Evolutionary conservation across 2,888 invertebrate species (phyloP), one percentile per base, ranked within the genome.

Genomic region (Scelioninae gen. 2): DNA sequence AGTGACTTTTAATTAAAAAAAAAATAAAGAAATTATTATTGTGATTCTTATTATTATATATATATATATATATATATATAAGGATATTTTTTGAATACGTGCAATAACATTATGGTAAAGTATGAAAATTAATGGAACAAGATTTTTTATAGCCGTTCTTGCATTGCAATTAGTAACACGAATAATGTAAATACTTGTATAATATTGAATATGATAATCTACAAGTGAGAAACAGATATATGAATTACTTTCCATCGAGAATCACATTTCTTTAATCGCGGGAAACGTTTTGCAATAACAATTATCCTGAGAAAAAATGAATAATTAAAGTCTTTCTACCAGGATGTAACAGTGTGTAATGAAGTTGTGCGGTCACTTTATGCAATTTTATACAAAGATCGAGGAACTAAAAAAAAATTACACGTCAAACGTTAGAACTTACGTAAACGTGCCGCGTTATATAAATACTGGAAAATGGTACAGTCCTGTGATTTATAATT

Each of bases 161-260:
- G 11, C n/a, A 6, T 35, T 35, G 9, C 2, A 11, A 3, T 11
- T 35, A 35, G 6, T 35, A 2, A 35, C n/a, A 35, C 6, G 31
- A 9, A 31, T 9, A 31, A 9, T 35, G 35, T 35, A 35, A 35
- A 35, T 35, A 35, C 35, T 35, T 35, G 35, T 35, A 35, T 35
- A 11, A 35, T 35, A 35, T 11, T 35, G 5, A 31, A 31, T 2
- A 7, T 7, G 2, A 9, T 31, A 35, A n/a, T 11, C 11, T 35
- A 6, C 1, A 35, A 35, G 35, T n/a, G 35, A 2, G 31, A 35
- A 11, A 6, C 35, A 11, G 35, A 35, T 35, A 10, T 35, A 11
- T 6, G 9, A 31, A 35, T 3, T 35, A 11, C 11, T 35, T 11
- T 11, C 2, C 11, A 35, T 35, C 11, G 7, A 7, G 9, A 7